phyloP scores from a whole-genome alignment of 2,888 invertebrate genomes.

The Scaptomyza flava region DNA sequence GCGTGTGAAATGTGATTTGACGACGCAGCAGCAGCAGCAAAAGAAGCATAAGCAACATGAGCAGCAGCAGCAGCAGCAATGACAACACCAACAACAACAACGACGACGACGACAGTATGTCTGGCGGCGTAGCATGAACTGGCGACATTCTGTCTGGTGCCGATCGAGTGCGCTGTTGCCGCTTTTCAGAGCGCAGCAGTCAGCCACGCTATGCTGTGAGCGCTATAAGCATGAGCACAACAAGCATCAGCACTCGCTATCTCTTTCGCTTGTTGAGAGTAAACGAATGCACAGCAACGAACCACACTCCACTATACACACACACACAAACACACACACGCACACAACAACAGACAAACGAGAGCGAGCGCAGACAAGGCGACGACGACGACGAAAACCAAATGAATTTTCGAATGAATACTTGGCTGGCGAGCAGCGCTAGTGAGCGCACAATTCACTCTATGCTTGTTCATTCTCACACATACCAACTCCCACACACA shows the following conservation, averaged over 20 bases:
- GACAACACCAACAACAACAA: conserved; percentile 39
- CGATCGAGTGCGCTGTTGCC: conserved; percentile 90
- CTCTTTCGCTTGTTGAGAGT: conserved; percentile 15
- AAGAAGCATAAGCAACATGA: conserved; percentile 11
- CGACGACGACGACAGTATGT: conserved; percentile 88
- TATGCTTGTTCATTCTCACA: conserved; percentile 52
- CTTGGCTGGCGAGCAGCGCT: conserved; percentile 29
- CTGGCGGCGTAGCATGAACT: conserved; percentile 90
- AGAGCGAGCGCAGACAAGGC: conserved; percentile 54
- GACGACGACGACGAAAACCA: conserved; percentile 37
- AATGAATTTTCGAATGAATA: conserved; percentile 52
- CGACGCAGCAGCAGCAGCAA: conserved; percentile 39
- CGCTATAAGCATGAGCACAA: conserved; percentile 48
- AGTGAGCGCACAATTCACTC: conserved; percentile 52
- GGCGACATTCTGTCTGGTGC: conserved; percentile 98
- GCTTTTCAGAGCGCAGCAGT: conserved; percentile 71
- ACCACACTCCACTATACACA: conserved; percentile 29
- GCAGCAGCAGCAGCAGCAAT: conserved; percentile 25
- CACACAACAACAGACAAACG: conserved; percentile 8
- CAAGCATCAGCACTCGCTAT: conserved; percentile 23
- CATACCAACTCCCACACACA: conserved; percentile 47
- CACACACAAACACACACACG: conserved; percentile 17
- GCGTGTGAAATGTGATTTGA: conserved; percentile 63
- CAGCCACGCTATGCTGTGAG: conserved; percentile 44
- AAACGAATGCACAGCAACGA: conserved; percentile 44